Percentiles rank a stretch among this genome's conserved stretches.
Evolutionary conservation across 2,113 vertebrate species (phyloP).

Genomic region (Forbesichthys papilliferus): DNA sequence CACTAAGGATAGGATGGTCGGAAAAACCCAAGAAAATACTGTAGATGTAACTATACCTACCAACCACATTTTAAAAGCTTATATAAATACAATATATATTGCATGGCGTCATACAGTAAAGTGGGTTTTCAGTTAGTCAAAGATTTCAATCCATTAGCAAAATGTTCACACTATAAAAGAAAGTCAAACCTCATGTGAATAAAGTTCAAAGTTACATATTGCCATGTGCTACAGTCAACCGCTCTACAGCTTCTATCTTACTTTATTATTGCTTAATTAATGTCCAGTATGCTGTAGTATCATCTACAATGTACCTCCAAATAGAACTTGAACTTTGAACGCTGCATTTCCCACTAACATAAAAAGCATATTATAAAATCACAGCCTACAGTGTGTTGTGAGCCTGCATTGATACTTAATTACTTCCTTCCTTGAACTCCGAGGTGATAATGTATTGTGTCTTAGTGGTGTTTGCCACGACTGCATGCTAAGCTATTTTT

Average conservation of each 20-base stretch:
- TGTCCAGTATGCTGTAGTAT: background rate
- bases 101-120: constrained; percentile 19
- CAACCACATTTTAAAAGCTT: constrained; percentile 48
- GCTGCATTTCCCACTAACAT: no score
- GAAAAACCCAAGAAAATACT: constrained; percentile 46
- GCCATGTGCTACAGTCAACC: no score
- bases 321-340: background rate
- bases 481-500: background rate
- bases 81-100: constrained; percentile 57
- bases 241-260: no score
- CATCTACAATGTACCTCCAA: background rate
- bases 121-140: constrained; percentile 26
- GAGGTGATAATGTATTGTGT: background rate
- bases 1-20: constrained; percentile 38
- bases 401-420: background rate
- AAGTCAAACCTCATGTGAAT: no score
- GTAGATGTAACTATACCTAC: constrained; percentile 50
- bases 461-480: background rate
- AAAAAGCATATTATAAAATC: no score
- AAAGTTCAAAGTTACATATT: no score
- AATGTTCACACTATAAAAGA: background rate
- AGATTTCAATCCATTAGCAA: constrained; percentile 21
- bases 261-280: no score
- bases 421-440: background rate
- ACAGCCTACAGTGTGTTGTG: no score